Conservation (phyloP, 2,797 vertebrate genomes). For the Scyliorhinus canicula region DNA sequence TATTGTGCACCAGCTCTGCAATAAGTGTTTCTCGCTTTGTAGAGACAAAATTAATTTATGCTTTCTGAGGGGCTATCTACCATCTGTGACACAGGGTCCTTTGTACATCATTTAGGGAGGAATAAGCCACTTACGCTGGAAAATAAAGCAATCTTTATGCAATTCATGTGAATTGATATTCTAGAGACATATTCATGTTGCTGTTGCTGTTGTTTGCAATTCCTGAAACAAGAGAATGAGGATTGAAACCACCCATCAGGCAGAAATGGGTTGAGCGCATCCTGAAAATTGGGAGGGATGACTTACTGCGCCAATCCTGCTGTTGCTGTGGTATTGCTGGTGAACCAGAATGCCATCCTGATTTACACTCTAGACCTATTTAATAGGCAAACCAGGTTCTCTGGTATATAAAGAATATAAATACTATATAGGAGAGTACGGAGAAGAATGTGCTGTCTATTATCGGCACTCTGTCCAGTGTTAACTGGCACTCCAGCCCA, state of each 20-base stretch:
- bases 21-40: not conserved
- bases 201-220: not conserved
- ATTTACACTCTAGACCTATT: not conserved
- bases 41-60: not conserved
- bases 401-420: not conserved
- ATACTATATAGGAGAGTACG: not conserved
- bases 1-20: slow-evolving; percentile 10
- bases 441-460: not conserved
- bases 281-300: not conserved
- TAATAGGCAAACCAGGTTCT: not conserved
- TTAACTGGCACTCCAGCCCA: not conserved
- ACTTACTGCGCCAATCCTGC: not conserved
- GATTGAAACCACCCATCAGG: not conserved
- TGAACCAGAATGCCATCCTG: not conserved
- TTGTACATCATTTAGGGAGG: slow-evolving; percentile 13
- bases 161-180: slow-evolving; percentile 16
- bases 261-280: not conserved
- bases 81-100: not conserved
- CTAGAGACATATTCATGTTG: not conserved
- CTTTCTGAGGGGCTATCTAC: not conserved
- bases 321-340: not conserved
- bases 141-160: not conserved
- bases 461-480: not conserved
- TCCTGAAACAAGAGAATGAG: not conserved
- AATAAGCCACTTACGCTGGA: not conserved